phyloP scores from a whole-genome alignment of 2,797 vertebrate species.

The Argentina silus region DNA sequence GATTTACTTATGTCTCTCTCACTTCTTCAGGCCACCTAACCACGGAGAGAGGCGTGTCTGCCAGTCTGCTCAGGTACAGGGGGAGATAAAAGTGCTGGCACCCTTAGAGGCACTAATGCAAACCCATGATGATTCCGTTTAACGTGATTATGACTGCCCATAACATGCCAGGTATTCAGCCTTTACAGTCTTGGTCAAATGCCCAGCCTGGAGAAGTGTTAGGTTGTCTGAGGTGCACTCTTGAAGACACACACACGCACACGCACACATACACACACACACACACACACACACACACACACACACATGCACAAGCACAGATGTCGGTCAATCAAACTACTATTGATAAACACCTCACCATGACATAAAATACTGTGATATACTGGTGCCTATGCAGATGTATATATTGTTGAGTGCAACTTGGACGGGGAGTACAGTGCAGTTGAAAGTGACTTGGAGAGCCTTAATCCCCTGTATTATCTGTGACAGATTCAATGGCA shows the following conservation, averaged over 20 bases:
- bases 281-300: neutral
- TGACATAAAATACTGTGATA: too few species aligned
- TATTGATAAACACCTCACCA: neutral
- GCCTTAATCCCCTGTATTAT: conserved; percentile 63
- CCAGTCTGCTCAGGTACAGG: neutral
- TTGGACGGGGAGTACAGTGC: conserved; percentile 56
- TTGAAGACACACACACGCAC: neutral
- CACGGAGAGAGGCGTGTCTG: neutral
- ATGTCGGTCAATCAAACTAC: neutral
- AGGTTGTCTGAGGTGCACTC: neutral
- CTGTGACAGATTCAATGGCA: conserved; percentile 69
- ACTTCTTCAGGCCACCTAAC: neutral
- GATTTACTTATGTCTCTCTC: conserved; percentile 8
- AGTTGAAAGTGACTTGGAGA: conserved; percentile 62
- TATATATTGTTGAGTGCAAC: conserved; percentile 31
- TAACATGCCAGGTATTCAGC: neutral
- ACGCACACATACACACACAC: neutral
- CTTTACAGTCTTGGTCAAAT: neutral
- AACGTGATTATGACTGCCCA: neutral
- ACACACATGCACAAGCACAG: neutral
- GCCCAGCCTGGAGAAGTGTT: neutral
- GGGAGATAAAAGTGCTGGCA: neutral
- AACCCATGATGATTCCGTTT: neutral
- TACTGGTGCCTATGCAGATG: neutral
- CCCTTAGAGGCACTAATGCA: neutral